Evolutionary conservation across 1,140 invertebrate genomes (phyloP), one percentile per base, ranked within the genome.

Genomic region (Chymomyza costata): DNA sequence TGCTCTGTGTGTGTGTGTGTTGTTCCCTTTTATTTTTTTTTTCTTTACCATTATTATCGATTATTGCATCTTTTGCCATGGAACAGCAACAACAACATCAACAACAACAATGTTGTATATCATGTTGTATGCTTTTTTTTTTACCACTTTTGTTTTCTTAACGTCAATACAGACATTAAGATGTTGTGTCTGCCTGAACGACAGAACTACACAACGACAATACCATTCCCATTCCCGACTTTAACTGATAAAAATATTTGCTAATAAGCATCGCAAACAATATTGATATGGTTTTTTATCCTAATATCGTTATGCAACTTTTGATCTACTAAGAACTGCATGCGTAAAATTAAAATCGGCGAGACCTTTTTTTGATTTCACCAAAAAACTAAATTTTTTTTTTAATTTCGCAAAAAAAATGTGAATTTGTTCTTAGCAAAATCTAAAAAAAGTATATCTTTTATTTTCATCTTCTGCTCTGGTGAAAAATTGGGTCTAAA

Each of bases 241-340:
- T 35, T 51, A 48, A 64, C 53, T 76, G 70, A 76, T 76, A 76
- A 78, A 54, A 78, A 59, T 76, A 65, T 76, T 76, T 76, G 73
- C 71, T 78, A 76, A 76, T 76, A 78, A 76, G 62, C 66, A 63
- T 47, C 37, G 48, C 46, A 76, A 76, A 78, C 71, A 64, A 37
- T 37, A 44, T 54, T 51, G 45, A 30, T 48, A 34, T 54, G 44
- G 53, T 44, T 44, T 30, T 38, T 35, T 28, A 19, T 46, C 17
- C 35, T n/a, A n/a, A n/a, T n/a, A n/a, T n/a, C n/a, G n/a, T n/a
- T n/a, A n/a, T n/a, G n/a, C n/a, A n/a, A n/a, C n/a, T n/a, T n/a
- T n/a, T n/a, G n/a, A n/a, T n/a, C n/a, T n/a, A n/a, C n/a, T n/a
- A n/a, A n/a, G n/a, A n/a, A n/a, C n/a, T n/a, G n/a, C n/a, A n/a